phyloP scores from a whole-genome alignment of 2,888 invertebrate species.

The Marronus borbonicus region DNA sequence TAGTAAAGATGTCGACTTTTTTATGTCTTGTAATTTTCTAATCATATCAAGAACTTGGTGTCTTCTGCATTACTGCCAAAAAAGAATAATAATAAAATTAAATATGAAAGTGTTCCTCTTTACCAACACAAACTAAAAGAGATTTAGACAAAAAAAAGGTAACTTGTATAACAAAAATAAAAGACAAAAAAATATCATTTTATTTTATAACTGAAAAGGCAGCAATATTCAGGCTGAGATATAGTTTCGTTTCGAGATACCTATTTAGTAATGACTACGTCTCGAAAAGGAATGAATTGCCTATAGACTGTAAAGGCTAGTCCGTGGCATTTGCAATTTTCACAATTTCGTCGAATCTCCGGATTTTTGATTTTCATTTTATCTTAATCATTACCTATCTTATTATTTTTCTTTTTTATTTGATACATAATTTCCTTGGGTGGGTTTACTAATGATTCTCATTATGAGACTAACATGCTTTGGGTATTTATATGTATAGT shows the following conservation, averaged over 20 bases:
- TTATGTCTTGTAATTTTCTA: conserved; percentile 48
- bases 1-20: background rate
- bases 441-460: conserved; percentile 7
- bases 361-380: conserved; percentile 27
- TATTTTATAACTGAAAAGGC: conserved; percentile 56
- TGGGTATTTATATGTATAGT: conserved; percentile 27
- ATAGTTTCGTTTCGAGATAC: conserved; percentile 34
- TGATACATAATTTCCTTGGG: background rate
- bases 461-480: conserved; percentile 11
- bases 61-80: conserved; percentile 62
- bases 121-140: conserved; percentile 57
- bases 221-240: conserved; percentile 54
- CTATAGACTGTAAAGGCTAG: conserved; percentile 59
- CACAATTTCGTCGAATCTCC: conserved; percentile 41
- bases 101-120: conserved; percentile 59
- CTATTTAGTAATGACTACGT: conserved; percentile 37
- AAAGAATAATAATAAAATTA: conserved; percentile 51
- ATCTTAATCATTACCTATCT: conserved; percentile 21
- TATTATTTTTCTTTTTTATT: conserved; percentile 22
- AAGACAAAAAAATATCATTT: conserved; percentile 53
- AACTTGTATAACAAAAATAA: conserved; percentile 50
- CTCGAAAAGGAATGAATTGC: conserved; percentile 37
- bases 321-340: conserved; percentile 53
- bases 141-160: conserved; percentile 54
- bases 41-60: conserved; percentile 63